Evolutionary conservation across 1,140 invertebrate genomes (phyloP), one percentile per base, ranked within the genome.

Genomic region (Caligus rogercresseyi): DNA sequence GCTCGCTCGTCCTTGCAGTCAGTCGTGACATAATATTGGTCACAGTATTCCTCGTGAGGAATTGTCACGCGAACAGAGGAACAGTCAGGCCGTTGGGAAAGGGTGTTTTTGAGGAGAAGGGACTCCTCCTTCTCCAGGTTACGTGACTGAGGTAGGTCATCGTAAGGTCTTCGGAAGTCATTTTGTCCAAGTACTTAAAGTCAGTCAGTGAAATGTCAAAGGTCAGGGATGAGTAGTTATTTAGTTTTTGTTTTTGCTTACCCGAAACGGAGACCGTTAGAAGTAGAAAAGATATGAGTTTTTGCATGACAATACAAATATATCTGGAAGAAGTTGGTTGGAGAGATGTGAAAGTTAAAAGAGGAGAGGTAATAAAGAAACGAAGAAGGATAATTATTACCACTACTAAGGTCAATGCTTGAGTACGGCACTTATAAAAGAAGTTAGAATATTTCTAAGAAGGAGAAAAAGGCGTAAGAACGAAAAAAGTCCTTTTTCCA

Each of bases 41-140:
- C 75, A 63, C 75, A 76, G 23, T 73, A 69, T 23, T 66, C 68
- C 58, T 73, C 70, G 67, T 76, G 74, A 2, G 70, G 55, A 3
- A 66, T 31, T n/a, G 67, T 69, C 25, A 65, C 55, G 3, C 64
- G 67, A 61, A 69, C 69, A 14, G 67, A 65, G 20, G 66, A 54
- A 60, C 71, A 71, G 23, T 26, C 65, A n/a, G 52, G 31, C 7
- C 31, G 31, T 43, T n/a, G 31, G 7, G 7, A 11, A 11, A 43
- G 31, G n/a, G 7, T 43, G n/a, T 43, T 43, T n/a, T 43, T 43
- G 31, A 7, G 31, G n/a, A n/a, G 31, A 43, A 43, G 31, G n/a
- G 31, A 43, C n/a, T 43, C 31, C 31, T 43, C 31, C 7, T n/a
- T 43, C 31, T 43, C n/a, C 31, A 11, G 7, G 31, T 43, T n/a